Evolutionary conservation across 2,888 invertebrate genomes (phyloP).

Genomic region (Patella ulyssiponensis): DNA sequence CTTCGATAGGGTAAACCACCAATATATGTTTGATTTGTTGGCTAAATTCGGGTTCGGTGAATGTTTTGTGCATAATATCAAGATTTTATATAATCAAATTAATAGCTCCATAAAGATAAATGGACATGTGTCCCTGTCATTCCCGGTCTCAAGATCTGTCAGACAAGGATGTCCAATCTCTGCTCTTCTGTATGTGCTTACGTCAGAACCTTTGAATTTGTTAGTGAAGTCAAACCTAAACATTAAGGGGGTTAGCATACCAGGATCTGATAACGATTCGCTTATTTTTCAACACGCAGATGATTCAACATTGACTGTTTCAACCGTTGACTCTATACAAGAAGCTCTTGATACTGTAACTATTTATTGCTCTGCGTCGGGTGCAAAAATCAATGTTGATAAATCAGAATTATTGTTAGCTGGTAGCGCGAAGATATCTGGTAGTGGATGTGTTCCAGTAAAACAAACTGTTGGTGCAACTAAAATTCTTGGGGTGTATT

Average conservation of each 20-base stretch:
- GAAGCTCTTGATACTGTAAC: background rate
- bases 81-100: constrained; percentile 40
- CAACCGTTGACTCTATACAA: background rate
- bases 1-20: constrained; percentile 44
- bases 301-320: background rate
- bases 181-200: constrained; percentile 1
- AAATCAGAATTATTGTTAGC: background rate
- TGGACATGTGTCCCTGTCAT: constrained; percentile 32
- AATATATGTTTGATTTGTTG: constrained; percentile 39
- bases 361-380: background rate
- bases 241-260: background rate
- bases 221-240: background rate
- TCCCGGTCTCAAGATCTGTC: background rate
- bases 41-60: constrained; percentile 40
- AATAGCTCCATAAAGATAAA: constrained; percentile 39
- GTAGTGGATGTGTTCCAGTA: background rate
- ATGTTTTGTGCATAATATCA: constrained; percentile 40
- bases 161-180: background rate
- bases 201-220: background rate
- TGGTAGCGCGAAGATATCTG: background rate
- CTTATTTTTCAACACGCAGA: background rate
- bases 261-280: background rate
- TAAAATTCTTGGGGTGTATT: background rate
- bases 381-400: background rate
- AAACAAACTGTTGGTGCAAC: background rate